Evolutionary conservation across 2,888 invertebrate genomes (phyloP), one percentile per base, ranked within the genome.

Genomic region (Lasiommata megera): DNA sequence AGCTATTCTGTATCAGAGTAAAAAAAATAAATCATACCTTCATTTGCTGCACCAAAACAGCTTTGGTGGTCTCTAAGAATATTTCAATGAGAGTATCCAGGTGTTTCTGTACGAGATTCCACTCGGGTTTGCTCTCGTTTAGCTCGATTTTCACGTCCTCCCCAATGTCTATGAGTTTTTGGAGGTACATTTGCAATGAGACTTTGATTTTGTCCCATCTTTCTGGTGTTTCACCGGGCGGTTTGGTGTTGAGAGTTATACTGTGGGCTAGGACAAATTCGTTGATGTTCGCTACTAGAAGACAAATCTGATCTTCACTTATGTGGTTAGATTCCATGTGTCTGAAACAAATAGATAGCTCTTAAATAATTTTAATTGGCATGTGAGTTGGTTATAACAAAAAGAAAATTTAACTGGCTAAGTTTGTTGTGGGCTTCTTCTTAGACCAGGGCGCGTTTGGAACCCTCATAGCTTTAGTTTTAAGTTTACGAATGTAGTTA

Each of bases 11-110:
- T n/a, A n/a, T n/a, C n/a, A n/a, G n/a, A n/a, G n/a, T n/a, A n/a
- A n/a, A n/a, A n/a, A n/a, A n/a, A n/a, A n/a, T n/a, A n/a, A n/a
- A n/a, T n/a, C n/a, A n/a, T 76, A 93, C 93, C 90, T 92, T 92
- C 81, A 92, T 92, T 70, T 93, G 92, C 66, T 92, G 90, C 14
- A 92, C 89, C 38, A 93, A 76, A 9, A 93, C 91, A 47, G 89
- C 91, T 67, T 93, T 92, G 0, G 93, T 92, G 0, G 93, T 92
- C 70, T 92, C 92, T 65, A 92, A 79, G 73, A 93, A 93, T 38
- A 92, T 91, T 28, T 84, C 89, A 34, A 92, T 89, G 55, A 93
- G 69, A 0, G 87, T 83, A n/a, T 91, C 88, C 57, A 93, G 67
- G 76, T 85, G 91, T 62, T 80, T 88, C 65, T 69, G 69, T 2